Evolutionary conservation across 2,797 vertebrate species (phyloP).

Genomic region (Pangasius krempfi): DNA sequence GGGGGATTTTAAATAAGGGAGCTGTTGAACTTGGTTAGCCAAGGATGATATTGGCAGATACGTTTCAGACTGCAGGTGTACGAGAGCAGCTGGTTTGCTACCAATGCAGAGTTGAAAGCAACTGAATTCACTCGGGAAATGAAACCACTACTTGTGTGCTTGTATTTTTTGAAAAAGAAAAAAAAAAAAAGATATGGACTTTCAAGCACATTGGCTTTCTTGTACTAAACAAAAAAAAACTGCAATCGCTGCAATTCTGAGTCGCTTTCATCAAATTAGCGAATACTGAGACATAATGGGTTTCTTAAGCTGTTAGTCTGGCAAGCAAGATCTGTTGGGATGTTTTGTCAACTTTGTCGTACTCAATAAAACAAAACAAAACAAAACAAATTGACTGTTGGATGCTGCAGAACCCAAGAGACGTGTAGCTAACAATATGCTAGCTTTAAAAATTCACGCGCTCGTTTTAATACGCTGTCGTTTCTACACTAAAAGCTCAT

Average conservation of each 20-base stretch:
- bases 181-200: not conserved
- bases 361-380: too few relatives aligned
- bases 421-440: too few relatives aligned
- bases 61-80: slow-evolving; percentile 10
- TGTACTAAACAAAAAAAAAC: not conserved
- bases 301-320: not conserved
- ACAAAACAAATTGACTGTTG: too few relatives aligned
- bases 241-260: not conserved
- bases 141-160: not conserved
- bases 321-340: not conserved
- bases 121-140: not conserved
- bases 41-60: slow-evolving; percentile 30
- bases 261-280: not conserved
- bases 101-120: not conserved
- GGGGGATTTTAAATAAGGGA: not conserved
- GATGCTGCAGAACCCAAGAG: too few relatives aligned
- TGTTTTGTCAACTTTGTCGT: too few relatives aligned
- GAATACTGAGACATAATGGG: not conserved
- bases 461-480: too few relatives aligned
- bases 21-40: slow-evolving; percentile 28
- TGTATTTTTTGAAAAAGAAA: not conserved
- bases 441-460: too few relatives aligned
- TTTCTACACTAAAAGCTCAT: too few relatives aligned
- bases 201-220: too few relatives aligned
- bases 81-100: not conserved